Base-by-base conservation (phyloP, 2,113 vertebrate species). In the Triplophysa tibetana region DNA sequence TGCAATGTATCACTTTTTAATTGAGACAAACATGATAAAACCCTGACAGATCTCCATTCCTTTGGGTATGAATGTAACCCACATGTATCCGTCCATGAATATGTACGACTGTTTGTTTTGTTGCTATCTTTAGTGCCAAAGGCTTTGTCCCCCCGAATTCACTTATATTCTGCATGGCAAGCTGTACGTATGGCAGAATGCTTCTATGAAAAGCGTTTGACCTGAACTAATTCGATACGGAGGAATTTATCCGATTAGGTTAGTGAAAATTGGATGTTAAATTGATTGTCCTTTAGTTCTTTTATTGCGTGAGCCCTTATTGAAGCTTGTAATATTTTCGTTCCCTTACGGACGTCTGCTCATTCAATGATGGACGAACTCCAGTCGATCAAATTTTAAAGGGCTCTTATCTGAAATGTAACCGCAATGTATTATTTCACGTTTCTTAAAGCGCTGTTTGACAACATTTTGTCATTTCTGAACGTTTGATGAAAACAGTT, bases 81-180 rank as follows among this genome's bases (percentile, higher is more conserved):
- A 81, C 65, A 62, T 54, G 41, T 43, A 62, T 52, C 52, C 69
- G 70, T 75, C 78, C 70, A 75, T 81, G 14, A 61, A 61, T 70
- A 67, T 65, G 73, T 67, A 48, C 29, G 70, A 48, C 58, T 77
- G 21, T 69, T 43, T 78, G 54, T 64, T 41, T 64, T 81, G 50
- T 61, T 61, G 48, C 78, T 70, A 75, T 81, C 56, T 75, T 72
- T 81, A 72, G 80, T 84, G 78, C 82, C 83, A 84, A 81, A 85
- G 80, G 82, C 64, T 75, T 67, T 56, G 38, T 23, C 9, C 33
- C 23, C 38, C 52, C 73, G 76, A 48, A 45, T 79, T 80, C 61
- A 74, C 62, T 50, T 75, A 74, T 58, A 45, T 78, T 82, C 70
- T 74, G 58, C 54, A 70, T 76, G 74, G 70, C 75, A 75, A 83